phyloP scores from a whole-genome alignment of 2,888 invertebrate species.

The Patella caerulea region DNA sequence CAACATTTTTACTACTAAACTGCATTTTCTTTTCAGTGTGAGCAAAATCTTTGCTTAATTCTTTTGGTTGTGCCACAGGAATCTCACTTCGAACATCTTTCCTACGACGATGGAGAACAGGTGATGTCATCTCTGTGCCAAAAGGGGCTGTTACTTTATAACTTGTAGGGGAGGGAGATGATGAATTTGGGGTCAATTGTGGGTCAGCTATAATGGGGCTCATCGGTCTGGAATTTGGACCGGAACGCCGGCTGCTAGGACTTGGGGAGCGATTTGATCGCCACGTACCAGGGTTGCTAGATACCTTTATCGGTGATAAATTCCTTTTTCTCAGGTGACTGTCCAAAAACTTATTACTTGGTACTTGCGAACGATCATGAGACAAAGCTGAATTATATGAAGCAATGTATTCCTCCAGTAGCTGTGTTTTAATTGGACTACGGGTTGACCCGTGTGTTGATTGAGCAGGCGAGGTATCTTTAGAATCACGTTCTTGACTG shows the following conservation, averaged over 20 bases:
- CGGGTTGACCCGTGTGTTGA: neutral
- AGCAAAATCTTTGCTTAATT: neutral
- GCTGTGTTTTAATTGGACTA: neutral
- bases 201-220: neutral
- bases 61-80: neutral
- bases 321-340: slow-evolving; percentile 2
- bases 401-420: slow-evolving; percentile 4
- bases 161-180: slow-evolving; percentile 1
- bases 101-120: neutral
- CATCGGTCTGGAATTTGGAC: neutral
- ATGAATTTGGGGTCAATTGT: neutral
- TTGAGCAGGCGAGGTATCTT: neutral
- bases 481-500: neutral
- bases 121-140: neutral
- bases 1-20: neutral
- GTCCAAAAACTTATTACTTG: neutral
- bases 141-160: neutral
- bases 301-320: neutral
- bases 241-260: neutral
- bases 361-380: neutral
- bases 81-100: neutral
- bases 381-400: neutral
- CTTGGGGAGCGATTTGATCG: neutral
- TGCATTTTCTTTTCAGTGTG: neutral
- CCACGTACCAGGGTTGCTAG: neutral